Conservation (phyloP, 1,140 invertebrate species). For the Calycopis cecrops region DNA sequence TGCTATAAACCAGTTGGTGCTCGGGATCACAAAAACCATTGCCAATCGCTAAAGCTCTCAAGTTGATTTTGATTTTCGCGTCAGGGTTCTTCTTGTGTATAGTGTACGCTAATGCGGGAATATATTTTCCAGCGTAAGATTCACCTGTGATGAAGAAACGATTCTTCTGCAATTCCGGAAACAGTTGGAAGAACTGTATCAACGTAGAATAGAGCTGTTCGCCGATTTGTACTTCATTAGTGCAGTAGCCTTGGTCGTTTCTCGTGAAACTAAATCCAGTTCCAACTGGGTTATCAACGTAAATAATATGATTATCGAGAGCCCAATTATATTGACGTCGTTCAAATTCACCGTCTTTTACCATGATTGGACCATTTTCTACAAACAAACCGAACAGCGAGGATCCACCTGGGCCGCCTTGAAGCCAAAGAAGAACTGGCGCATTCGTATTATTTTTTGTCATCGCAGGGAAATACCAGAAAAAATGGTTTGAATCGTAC, state of each 20-base stretch:
- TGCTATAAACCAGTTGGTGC: too few relatives aligned
- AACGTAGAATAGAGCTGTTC: conserved; percentile 79
- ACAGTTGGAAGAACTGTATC: too few relatives aligned
- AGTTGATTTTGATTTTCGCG: conserved; percentile 79
- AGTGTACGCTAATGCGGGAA: too few relatives aligned
- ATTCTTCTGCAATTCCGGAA: too few relatives aligned
- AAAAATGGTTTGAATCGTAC: conserved; percentile 21
- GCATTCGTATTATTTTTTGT: background rate
- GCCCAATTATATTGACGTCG: conserved; percentile 82
- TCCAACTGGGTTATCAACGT: conserved; percentile 21
- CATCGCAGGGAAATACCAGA: conserved; percentile 23
- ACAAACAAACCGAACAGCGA: conserved; percentile 24
- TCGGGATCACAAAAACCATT: conserved; percentile 90
- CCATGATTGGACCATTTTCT: conserved; percentile 17
- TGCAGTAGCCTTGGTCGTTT: background rate
- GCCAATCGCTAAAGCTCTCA: conserved; percentile 88
- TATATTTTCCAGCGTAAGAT: too few relatives aligned
- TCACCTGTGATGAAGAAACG: too few relatives aligned
- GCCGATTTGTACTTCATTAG: conserved; percentile 43
- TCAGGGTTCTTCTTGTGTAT: too few relatives aligned
- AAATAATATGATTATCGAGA: conserved; percentile 76
- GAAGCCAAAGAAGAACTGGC: conserved; percentile 25
- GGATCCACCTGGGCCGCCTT: conserved; percentile 23
- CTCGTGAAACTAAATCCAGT: conserved; percentile 17
- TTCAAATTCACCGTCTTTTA: background rate